Conservation (phyloP, 2,113 vertebrate genomes). For the Cettia cetti region DNA sequence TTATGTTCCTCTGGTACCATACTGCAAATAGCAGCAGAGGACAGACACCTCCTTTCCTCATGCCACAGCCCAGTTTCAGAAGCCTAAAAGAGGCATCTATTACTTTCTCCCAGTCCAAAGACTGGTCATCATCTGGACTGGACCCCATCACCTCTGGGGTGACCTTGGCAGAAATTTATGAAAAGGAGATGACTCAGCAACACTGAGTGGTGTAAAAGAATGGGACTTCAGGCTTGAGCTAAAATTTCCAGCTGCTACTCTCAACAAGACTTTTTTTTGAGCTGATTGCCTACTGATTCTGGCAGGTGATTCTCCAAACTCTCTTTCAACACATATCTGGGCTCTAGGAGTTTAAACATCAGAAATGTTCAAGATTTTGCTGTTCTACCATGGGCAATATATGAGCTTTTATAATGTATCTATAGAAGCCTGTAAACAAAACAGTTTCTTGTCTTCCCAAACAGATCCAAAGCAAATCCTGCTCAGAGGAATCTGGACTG, state of each 20-base stretch:
- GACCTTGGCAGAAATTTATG: background rate
- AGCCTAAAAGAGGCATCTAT: background rate
- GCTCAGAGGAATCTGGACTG: background rate
- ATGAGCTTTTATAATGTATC: background rate
- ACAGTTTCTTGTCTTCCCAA: background rate
- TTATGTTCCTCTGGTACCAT: background rate
- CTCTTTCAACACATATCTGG: background rate
- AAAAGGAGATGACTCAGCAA: background rate
- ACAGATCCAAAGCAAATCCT: background rate
- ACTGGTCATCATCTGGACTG: background rate
- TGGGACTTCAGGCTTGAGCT: background rate
- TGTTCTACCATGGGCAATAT: background rate
- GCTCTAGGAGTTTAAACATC: background rate
- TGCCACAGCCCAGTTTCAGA: background rate
- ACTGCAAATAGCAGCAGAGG: background rate
- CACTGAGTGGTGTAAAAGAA: background rate
- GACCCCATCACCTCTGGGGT: background rate
- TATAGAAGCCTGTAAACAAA: background rate
- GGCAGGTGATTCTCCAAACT: background rate
- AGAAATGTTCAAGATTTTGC: background rate
- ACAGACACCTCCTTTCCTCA: background rate
- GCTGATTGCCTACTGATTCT: background rate
- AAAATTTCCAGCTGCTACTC: background rate
- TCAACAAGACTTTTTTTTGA: background rate
- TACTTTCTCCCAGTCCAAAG: background rate